These are phyloP conservation scores for Pocillopora meandrina DNA, from an alignment of 92 coral and sea anemone genomes.

Conservation along the genomic window DNA sequence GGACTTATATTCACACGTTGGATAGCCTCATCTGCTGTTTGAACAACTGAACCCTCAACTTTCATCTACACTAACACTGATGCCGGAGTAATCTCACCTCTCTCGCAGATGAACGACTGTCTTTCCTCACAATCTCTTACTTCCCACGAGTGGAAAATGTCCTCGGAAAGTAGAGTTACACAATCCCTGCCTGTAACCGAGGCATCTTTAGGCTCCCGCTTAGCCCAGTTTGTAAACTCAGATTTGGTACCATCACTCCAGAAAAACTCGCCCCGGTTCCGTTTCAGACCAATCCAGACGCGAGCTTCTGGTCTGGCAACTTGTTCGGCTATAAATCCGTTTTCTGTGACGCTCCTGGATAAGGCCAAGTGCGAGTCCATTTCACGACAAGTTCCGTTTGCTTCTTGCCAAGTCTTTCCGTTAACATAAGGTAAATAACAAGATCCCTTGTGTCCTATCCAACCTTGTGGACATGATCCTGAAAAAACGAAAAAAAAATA, in stretches of 20 bases:
- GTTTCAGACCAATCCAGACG: constrained; percentile 74
- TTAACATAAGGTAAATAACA: constrained; percentile 61
- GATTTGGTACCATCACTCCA: constrained; percentile 60
- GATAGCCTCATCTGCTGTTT: too few species aligned
- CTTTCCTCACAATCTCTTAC: constrained; percentile 47
- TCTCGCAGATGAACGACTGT: constrained; percentile 71
- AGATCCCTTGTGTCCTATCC: constrained; percentile 66
- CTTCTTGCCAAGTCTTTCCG: constrained; percentile 60
- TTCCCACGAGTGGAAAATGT: constrained; percentile 57
- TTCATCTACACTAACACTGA: neutral
- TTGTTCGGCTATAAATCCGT: constrained; percentile 58
- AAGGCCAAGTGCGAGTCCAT: constrained; percentile 67
- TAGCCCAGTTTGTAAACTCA: constrained; percentile 59
- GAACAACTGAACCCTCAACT: too few species aligned
- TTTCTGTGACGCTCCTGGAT: constrained; percentile 41
- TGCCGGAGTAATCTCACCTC: constrained; percentile 51
- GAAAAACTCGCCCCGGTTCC: constrained; percentile 45
- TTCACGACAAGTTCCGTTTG: constrained; percentile 56
- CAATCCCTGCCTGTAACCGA: constrained; percentile 56
- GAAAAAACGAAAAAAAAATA: neutral
- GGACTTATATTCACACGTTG: too few species aligned
- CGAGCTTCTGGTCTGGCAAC: constrained; percentile 59
- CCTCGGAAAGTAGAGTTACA: constrained; percentile 53
- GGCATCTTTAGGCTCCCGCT: constrained; percentile 40
- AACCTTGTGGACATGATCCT: constrained; percentile 73